A percentile compares a stretch with the other conserved stretches of the same genome.
phyloP scores from a whole-genome alignment of 1,140 invertebrate genomes.

The Bombus affinis region DNA sequence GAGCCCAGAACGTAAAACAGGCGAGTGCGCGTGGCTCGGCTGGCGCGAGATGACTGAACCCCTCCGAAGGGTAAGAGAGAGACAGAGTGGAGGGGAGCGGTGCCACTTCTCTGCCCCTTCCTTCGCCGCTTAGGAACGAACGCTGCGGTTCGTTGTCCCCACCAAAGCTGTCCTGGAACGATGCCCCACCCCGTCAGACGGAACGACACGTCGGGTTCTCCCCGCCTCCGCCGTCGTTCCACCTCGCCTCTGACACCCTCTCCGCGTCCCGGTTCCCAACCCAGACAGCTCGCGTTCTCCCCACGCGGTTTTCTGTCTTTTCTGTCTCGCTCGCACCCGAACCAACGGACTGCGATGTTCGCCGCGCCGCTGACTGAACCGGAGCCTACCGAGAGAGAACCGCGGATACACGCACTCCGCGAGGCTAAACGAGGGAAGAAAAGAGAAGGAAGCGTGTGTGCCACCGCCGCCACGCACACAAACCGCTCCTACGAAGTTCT shows the following conservation, averaged over 20 bases:
- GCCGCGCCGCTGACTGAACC: neutral
- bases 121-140: constrained; percentile 28
- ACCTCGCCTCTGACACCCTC: constrained; percentile 41
- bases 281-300: neutral
- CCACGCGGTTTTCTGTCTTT: constrained; percentile 1
- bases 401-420: neutral
- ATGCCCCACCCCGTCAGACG: constrained; percentile 64
- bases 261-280: constrained; percentile 13
- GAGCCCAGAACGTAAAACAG: constrained; percentile 51
- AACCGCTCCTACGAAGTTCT: constrained; percentile 45
- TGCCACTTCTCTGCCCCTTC: constrained; percentile 45
- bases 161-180: constrained; percentile 42
- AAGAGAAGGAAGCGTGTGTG: neutral
- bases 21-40: constrained; percentile 75
- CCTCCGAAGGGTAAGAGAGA: constrained; percentile 70
- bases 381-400: neutral
- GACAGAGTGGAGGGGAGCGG: constrained; percentile 66
- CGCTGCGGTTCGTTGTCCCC: constrained; percentile 50
- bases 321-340: constrained; percentile 5
- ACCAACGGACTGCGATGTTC: neutral
- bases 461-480: constrained; percentile 3
- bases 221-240: constrained; percentile 58
- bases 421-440: neutral
- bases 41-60: constrained; percentile 80
- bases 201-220: constrained; percentile 66